These are phyloP conservation scores for Fulmarus glacialis DNA, from an alignment of 2,113 vertebrate genomes.

Conservation along the genomic window DNA sequence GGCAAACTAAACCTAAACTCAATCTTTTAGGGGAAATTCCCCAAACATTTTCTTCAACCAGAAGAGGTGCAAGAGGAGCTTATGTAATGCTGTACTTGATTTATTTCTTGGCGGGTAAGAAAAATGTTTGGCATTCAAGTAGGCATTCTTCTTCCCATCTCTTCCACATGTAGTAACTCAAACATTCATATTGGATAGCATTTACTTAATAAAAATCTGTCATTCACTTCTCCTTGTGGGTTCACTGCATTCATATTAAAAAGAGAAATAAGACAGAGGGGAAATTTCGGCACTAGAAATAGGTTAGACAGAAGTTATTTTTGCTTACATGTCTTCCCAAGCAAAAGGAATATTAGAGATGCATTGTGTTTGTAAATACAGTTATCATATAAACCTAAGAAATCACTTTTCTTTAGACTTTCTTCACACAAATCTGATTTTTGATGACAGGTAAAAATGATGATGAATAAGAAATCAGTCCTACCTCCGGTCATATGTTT, in stretches of 20 bases:
- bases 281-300: neutral
- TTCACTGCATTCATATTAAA: neutral
- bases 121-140: constrained; percentile 1
- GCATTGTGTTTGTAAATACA: neutral
- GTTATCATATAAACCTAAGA: neutral
- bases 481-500: neutral
- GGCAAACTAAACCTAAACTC: neutral
- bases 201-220: neutral
- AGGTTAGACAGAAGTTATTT: neutral
- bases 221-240: neutral
- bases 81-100: neutral
- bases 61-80: neutral
- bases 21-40: neutral
- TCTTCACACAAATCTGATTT: neutral
- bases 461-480: neutral
- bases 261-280: neutral
- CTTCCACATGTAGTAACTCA: neutral
- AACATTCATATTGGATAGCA: neutral
- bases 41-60: neutral
- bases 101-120: neutral
- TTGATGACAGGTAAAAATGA: neutral
- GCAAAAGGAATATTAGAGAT: neutral
- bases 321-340: neutral
- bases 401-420: neutral
- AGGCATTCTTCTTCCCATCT: constrained; percentile 6